A percentile compares a stretch with the other conserved stretches of the same genome.
These are phyloP conservation scores for Neodiprion fabricii DNA, from an alignment of 1,140 invertebrate species.

Conservation along the genomic window DNA sequence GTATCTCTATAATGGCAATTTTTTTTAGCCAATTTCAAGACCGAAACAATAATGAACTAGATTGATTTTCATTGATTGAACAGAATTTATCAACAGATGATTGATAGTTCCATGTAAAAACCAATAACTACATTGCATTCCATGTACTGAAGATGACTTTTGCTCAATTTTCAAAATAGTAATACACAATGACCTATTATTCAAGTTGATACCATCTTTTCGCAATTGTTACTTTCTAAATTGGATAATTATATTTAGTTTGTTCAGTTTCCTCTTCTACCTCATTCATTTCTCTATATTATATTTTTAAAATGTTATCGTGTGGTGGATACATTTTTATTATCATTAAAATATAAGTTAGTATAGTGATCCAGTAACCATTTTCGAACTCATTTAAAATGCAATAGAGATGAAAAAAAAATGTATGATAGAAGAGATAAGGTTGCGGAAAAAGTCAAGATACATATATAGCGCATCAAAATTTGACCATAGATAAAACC, in stretches of 20 bases:
- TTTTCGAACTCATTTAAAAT: background rate
- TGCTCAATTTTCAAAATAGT: background rate
- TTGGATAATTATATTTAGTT: background rate
- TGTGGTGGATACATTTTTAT: slow-evolving; percentile 40
- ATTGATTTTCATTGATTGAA: too few species aligned
- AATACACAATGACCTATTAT: background rate
- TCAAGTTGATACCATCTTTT: slow-evolving; percentile 13
- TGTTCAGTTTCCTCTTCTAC: background rate
- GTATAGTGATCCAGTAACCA: background rate
- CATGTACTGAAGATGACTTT: background rate
- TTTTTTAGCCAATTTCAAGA: too few species aligned
- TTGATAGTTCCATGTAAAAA: too few species aligned
- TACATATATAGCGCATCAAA: too few species aligned
- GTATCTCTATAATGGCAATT: too few species aligned
- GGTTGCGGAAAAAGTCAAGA: background rate
- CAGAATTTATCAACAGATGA: too few species aligned
- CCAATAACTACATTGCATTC: too few species aligned
- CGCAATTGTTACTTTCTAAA: slow-evolving; percentile 17
- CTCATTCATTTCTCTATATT: background rate
- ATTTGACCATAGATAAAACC: too few species aligned
- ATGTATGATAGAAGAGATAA: slow-evolving; percentile 2
- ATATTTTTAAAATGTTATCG: slow-evolving; percentile 32
- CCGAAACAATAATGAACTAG: too few species aligned
- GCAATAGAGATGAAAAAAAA: background rate
- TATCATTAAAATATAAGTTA: background rate